These are phyloP conservation scores for Heliconius congener DNA, from an alignment of 1,140 invertebrate species.

Conservation along the genomic window DNA sequence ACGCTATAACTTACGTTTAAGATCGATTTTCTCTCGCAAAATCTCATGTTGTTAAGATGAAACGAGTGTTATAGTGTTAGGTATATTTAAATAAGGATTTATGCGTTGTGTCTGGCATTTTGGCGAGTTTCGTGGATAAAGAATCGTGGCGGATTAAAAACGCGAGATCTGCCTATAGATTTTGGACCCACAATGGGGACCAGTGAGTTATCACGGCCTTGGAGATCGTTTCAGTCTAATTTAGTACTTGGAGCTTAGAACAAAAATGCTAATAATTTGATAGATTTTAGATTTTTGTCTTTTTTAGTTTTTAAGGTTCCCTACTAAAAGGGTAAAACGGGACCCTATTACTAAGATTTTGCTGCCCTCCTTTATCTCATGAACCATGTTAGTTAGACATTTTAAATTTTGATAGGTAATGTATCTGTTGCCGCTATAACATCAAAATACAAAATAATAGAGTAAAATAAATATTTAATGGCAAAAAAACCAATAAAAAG, in stretches of 20 bases:
- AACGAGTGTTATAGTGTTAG: slow-evolving; percentile 36
- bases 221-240: slow-evolving; percentile 9
- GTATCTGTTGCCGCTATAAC: too few species aligned
- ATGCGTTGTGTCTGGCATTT: slow-evolving; percentile 77
- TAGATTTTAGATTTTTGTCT: too few species aligned
- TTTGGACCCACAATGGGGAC: slow-evolving; percentile 54
- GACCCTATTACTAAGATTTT: too few species aligned
- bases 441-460: too few species aligned
- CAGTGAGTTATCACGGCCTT: slow-evolving; percentile 39
- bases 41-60: slow-evolving; percentile 20
- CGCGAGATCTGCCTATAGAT: slow-evolving; percentile 57
- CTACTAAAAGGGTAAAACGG: too few species aligned
- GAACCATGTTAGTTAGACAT: too few species aligned
- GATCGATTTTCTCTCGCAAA: slow-evolving; percentile 27
- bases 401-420: too few species aligned
- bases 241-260: slow-evolving; percentile 13
- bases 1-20: slow-evolving; percentile 20
- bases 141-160: slow-evolving; percentile 65
- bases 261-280: background rate
- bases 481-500: too few species aligned
- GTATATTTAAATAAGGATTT: slow-evolving; percentile 81
- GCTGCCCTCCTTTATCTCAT: too few species aligned
- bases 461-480: too few species aligned
- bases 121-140: slow-evolving; percentile 77
- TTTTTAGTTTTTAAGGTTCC: too few species aligned